A percentile compares a stretch with the other conserved stretches of the same genome.
Conservation (phyloP, 2,113 vertebrate species). For the Rhynchopsitta pachyrhyncha region DNA sequence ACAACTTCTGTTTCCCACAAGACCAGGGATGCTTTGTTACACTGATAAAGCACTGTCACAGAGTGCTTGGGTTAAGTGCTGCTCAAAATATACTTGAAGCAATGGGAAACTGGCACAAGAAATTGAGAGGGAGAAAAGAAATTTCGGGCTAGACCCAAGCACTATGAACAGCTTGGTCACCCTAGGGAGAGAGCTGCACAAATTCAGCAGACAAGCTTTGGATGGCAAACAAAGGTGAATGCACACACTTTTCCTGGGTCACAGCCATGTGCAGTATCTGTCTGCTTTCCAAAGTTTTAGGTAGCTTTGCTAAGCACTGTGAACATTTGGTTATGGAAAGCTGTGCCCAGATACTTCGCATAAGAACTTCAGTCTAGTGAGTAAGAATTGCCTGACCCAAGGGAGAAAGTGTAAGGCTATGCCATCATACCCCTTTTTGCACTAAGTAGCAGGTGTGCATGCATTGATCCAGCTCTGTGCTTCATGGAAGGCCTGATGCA, state of each 20-base stretch:
- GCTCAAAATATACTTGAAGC: constrained; percentile 4
- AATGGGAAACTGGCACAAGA: not conserved
- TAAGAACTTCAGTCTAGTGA: not conserved
- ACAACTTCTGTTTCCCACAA: not conserved
- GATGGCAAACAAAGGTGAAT: not conserved
- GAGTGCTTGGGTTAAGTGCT: constrained; percentile 3
- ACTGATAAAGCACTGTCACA: constrained; percentile 7
- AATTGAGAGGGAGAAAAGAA: not conserved
- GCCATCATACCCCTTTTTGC: not conserved
- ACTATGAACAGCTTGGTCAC: not conserved
- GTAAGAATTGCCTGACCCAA: not conserved
- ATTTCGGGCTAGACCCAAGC: not conserved
- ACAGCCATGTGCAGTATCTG: not conserved
- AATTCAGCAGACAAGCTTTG: not conserved
- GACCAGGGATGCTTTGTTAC: not conserved
- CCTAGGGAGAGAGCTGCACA: not conserved
- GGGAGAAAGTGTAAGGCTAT: not conserved
- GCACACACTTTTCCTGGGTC: not conserved
- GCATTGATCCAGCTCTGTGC: not conserved
- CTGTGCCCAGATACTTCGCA: not conserved
- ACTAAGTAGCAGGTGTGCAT: not conserved
- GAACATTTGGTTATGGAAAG: not conserved
- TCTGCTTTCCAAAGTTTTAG: not conserved
- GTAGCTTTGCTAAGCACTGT: not conserved
- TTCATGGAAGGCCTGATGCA: not conserved